A percentile compares a stretch with the other conserved stretches of the same genome.
Evolutionary conservation across 1,140 invertebrate genomes (phyloP).

Genomic region (Procambarus clarkii): DNA sequence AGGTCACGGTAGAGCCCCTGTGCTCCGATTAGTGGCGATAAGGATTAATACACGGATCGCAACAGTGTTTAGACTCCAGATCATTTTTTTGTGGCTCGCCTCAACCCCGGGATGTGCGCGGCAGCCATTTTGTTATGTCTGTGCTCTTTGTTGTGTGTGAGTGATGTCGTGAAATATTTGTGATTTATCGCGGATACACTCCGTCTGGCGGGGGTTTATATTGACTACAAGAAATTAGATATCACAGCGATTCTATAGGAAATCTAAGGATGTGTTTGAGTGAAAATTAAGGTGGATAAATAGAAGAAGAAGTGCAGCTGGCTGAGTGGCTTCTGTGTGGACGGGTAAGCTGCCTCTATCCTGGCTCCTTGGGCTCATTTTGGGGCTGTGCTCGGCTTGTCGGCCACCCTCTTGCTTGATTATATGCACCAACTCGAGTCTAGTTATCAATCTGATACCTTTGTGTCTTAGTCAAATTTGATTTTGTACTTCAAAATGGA

Average conservation of each 20-base stretch:
- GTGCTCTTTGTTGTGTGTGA: constrained; percentile 64
- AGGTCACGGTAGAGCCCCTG: background rate
- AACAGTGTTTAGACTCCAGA: constrained; percentile 33
- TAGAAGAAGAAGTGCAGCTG: constrained; percentile 60
- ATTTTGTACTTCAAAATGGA: constrained; percentile 55
- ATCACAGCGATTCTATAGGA: constrained; percentile 55
- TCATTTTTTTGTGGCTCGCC: constrained; percentile 30
- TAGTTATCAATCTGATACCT: constrained; percentile 25
- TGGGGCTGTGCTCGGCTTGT: background rate
- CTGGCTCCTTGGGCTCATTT: constrained; percentile 43
- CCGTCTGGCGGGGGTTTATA: constrained; percentile 44
- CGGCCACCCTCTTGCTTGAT: constrained; percentile 46
- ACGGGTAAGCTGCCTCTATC: constrained; percentile 50
- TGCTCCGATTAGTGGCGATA: background rate
- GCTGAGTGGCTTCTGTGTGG: constrained; percentile 38
- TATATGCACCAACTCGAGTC: constrained; percentile 35
- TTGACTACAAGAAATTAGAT: constrained; percentile 51
- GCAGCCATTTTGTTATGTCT: constrained; percentile 66
- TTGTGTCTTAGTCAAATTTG: constrained; percentile 13
- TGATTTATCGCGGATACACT: constrained; percentile 64
- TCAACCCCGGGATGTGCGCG: constrained; percentile 54
- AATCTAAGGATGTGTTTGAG: constrained; percentile 38
- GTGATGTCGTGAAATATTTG: constrained; percentile 66
- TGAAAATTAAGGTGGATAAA: constrained; percentile 58
- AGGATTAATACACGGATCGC: constrained; percentile 26